Percentiles rank a stretch among this genome's conserved stretches.
Conservation (phyloP, 35 echinoderm and acorn worm species). For the Ophioderma brevispina region DNA sequence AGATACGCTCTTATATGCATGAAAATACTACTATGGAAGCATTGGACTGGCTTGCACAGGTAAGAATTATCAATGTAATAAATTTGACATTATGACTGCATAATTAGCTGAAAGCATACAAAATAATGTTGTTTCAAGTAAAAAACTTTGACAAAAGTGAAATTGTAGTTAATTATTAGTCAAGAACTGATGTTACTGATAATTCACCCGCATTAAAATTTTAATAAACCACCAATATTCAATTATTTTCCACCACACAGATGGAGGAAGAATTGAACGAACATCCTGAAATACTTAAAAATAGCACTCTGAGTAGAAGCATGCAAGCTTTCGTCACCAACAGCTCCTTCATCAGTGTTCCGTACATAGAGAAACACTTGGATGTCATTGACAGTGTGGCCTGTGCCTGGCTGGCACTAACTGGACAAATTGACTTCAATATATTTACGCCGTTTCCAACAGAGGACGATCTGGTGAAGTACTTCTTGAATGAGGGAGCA, state of each 20-base stretch:
- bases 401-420: constrained; percentile 84
- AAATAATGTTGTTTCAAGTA: no score
- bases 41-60: constrained; percentile 66
- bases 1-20: constrained; percentile 74
- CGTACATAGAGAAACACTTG: constrained; percentile 64
- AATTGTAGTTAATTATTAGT: no score
- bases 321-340: constrained; percentile 72
- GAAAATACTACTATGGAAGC: constrained; percentile 80
- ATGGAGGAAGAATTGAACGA: constrained; percentile 72
- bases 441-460: constrained; percentile 72
- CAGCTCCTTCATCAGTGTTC: constrained; percentile 59
- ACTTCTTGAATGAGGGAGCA: constrained; percentile 73
- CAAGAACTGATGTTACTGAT: no score
- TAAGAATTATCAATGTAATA: neutral
- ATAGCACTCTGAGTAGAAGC: constrained; percentile 56
- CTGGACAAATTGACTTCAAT: constrained; percentile 61
- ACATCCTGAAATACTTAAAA: constrained; percentile 80
- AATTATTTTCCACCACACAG: no score
- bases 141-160: no score
- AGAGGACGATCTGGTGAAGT: constrained; percentile 76
- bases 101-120: no score
- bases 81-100: no score
- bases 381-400: constrained; percentile 93
- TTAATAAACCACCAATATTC: neutral
- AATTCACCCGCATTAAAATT: no score